Conservation (phyloP, 1,140 invertebrate species). For the Halesus radiatus region DNA sequence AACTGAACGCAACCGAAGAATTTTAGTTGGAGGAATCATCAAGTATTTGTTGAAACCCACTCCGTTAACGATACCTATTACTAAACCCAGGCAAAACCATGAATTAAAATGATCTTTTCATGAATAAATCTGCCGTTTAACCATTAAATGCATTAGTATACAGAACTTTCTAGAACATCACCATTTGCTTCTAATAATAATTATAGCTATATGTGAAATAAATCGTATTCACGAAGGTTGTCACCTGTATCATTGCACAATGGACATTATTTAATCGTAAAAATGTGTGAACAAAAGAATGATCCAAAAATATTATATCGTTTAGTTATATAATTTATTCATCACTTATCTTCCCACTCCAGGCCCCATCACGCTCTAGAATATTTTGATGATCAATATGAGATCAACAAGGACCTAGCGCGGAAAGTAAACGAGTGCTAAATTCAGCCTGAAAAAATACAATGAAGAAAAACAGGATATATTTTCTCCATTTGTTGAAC, state of each 20-base stretch:
- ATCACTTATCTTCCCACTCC: constrained; percentile 5
- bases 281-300: constrained; percentile 18
- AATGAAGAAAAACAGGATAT: too few relatives aligned
- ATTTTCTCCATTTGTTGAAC: too few relatives aligned
- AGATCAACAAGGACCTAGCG: not conserved
- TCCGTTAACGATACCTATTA: too few relatives aligned
- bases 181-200: not conserved
- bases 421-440: not conserved
- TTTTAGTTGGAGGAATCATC: too few relatives aligned
- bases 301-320: constrained; percentile 1
- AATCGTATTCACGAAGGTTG: not conserved
- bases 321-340: constrained; percentile 8
- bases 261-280: constrained; percentile 1
- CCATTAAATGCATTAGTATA: not conserved
- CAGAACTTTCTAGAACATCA: not conserved
- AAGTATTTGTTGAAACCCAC: too few relatives aligned
- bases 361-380: not conserved
- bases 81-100: too few relatives aligned
- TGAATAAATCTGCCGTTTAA: too few relatives aligned
- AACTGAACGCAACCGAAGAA: too few relatives aligned
- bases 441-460: not conserved
- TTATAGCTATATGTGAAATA: constrained; percentile 1
- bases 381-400: constrained; percentile 7
- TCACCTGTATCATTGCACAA: not conserved
- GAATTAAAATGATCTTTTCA: too few relatives aligned